These are phyloP conservation scores for Meandrina meandrites DNA, from an alignment of 92 coral and sea anemone species.

Conservation along the genomic window DNA sequence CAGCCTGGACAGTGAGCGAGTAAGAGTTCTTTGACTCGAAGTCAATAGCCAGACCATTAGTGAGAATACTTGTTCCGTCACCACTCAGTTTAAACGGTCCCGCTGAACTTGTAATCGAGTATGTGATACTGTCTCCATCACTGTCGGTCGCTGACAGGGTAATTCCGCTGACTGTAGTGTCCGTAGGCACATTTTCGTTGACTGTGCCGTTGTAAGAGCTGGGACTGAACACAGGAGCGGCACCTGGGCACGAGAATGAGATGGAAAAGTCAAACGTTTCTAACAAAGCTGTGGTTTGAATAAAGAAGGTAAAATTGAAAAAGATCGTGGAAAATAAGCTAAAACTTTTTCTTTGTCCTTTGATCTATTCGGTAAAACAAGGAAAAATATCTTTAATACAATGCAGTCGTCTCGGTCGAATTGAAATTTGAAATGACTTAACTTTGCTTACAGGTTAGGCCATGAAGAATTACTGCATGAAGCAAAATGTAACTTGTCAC, in stretches of 20 bases:
- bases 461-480: too few species aligned
- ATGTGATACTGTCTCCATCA: conserved; percentile 56
- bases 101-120: conserved; percentile 57
- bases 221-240: conserved; percentile 57
- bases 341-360: too few species aligned
- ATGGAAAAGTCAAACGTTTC: too few species aligned
- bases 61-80: conserved; percentile 49
- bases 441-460: too few species aligned
- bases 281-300: too few species aligned
- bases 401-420: too few species aligned
- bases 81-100: conserved; percentile 68
- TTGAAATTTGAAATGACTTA: too few species aligned
- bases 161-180: conserved; percentile 63
- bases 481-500: too few species aligned
- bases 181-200: conserved; percentile 56
- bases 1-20: conserved; percentile 57
- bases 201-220: conserved; percentile 57
- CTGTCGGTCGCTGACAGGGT: conserved; percentile 57
- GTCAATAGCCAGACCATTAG: conserved; percentile 59
- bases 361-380: too few species aligned
- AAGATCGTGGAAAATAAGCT: too few species aligned
- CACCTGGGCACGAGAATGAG: conserved; percentile 18
- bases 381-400: too few species aligned
- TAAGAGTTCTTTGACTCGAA: conserved; percentile 59
- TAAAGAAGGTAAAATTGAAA: too few species aligned